A percentile compares a stretch with the other conserved stretches of the same genome.
Evolutionary conservation across 2,888 invertebrate species (phyloP).

Genomic region (Trichogramma evanescens): DNA sequence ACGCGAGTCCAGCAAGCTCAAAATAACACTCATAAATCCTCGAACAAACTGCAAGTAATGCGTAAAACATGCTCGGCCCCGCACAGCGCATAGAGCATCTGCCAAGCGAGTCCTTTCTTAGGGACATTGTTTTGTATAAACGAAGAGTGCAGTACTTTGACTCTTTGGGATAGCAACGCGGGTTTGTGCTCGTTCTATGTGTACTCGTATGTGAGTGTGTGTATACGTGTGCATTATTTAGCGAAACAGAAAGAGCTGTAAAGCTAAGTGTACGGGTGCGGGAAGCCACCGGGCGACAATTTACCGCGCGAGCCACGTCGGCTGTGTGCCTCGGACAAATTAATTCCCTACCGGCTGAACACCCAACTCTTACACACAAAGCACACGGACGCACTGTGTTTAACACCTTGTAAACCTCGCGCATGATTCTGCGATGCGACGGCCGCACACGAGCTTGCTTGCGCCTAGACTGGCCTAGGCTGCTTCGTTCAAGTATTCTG

Average conservation of each 20-base stretch:
- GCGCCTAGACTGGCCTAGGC: no score
- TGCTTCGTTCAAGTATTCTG: no score
- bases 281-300: constrained; percentile 33
- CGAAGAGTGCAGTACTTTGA: neutral
- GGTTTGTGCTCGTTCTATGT: constrained; percentile 19
- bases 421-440: no score
- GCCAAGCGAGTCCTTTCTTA: no score
- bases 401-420: constrained; percentile 39
- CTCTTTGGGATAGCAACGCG: constrained; percentile 10
- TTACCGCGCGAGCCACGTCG: constrained; percentile 39
- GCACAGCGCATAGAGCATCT: no score
- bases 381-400: neutral
- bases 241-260: constrained; percentile 15
- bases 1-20: no score
- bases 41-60: no score
- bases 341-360: constrained; percentile 37
- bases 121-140: neutral
- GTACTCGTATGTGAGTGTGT: no score
- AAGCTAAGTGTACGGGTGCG: neutral
- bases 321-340: constrained; percentile 35
- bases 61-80: no score
- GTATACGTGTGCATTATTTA: no score
- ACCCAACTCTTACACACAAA: neutral
- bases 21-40: no score
- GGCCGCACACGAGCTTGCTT: no score